phyloP scores from a whole-genome alignment of 2,113 vertebrate genomes.

The Zosterops lateralis region DNA sequence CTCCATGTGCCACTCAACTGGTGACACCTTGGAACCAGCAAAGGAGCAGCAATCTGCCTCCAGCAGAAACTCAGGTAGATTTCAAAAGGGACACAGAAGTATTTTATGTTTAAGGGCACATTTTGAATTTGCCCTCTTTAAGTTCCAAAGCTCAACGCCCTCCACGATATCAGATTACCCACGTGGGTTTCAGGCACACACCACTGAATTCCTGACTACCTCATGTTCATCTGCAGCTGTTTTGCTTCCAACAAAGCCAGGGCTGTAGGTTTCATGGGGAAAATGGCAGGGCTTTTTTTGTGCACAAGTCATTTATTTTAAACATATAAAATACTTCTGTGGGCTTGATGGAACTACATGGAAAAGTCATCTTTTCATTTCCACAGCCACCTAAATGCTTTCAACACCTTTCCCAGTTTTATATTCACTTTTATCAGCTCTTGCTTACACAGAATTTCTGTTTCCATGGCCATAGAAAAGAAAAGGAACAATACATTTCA shows the following conservation, averaged over 20 bases:
- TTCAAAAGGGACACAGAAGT: not conserved
- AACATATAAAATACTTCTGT: not conserved
- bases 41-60: not conserved
- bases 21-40: not conserved
- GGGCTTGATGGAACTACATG: not conserved
- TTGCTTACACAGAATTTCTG: conserved; percentile 16
- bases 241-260: not conserved
- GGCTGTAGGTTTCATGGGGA: not conserved
- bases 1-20: not conserved
- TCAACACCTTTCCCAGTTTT: not conserved
- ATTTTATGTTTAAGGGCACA: not conserved
- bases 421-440: conserved; percentile 6
- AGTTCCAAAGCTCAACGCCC: not conserved
- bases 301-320: not conserved
- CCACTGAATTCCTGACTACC: not conserved
- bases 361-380: conserved; percentile 13
- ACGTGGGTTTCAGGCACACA: not conserved
- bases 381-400: conserved; percentile 12
- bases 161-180: not conserved
- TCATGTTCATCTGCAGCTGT: not conserved
- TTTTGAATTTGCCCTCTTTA: not conserved
- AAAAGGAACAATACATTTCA: conserved; percentile 16
- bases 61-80: not conserved
- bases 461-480: conserved; percentile 11
- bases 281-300: not conserved